A percentile compares a stretch with the other conserved stretches of the same genome.
Conservation (phyloP, 2,797 vertebrate species). For the Diglossa cyanea region DNA sequence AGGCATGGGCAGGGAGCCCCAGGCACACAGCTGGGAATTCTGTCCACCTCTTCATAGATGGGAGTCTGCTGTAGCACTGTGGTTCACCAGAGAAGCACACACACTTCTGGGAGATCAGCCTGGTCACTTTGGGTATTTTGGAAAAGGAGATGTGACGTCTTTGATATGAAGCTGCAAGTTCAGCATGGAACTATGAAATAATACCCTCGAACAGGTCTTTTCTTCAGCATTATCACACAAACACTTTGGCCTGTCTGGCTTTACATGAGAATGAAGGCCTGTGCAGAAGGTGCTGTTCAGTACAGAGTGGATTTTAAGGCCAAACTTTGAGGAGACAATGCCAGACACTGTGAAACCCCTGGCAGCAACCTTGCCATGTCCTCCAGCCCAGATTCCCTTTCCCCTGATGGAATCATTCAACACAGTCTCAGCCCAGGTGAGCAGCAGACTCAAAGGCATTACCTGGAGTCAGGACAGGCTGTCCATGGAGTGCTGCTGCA, state of each 20-base stretch:
- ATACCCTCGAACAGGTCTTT: background rate
- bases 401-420: background rate
- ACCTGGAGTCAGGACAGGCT: no score
- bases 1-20: rapidly evolving
- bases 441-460: background rate
- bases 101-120: background rate
- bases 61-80: rapidly evolving
- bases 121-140: rapidly evolving
- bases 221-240: background rate
- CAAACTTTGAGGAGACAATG: background rate
- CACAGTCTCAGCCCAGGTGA: rapidly evolving
- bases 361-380: background rate
- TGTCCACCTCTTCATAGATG: background rate
- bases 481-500: background rate
- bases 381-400: background rate
- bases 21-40: background rate
- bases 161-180: background rate
- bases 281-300: background rate
- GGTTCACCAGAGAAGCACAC: background rate
- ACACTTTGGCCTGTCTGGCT: background rate
- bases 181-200: background rate
- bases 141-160: rapidly evolving
- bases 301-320: background rate
- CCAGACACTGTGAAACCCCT: background rate
- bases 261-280: background rate